Conservation (phyloP, 2,113 vertebrate species). For the Ariopsis seemanni region DNA sequence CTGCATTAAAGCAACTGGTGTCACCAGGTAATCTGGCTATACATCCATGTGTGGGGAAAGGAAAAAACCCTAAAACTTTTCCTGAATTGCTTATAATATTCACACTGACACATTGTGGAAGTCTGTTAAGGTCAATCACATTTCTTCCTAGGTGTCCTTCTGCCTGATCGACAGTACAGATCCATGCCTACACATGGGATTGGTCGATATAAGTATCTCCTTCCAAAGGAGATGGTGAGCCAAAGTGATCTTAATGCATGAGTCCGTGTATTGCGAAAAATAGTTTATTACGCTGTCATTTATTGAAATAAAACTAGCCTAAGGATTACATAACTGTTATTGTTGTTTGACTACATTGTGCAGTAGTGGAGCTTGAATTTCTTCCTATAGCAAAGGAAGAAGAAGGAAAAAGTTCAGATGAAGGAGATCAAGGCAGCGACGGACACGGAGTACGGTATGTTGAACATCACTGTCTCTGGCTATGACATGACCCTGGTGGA, state of each 20-base stretch:
- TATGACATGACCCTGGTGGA: slow-evolving; percentile 87
- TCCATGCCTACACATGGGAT: slow-evolving; percentile 82
- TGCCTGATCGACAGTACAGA: slow-evolving; percentile 73
- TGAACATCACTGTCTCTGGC: slow-evolving; percentile 84
- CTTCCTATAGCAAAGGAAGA: slow-evolving; percentile 68
- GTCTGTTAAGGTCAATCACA: background rate
- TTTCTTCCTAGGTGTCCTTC: slow-evolving; percentile 43
- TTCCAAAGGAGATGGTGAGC: slow-evolving; percentile 76
- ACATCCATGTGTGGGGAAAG: background rate
- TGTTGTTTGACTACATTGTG: background rate
- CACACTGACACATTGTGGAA: background rate
- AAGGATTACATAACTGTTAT: background rate
- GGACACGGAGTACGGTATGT: slow-evolving; percentile 73
- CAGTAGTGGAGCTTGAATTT: background rate
- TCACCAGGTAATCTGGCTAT: slow-evolving; percentile 1
- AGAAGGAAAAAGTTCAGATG: slow-evolving; percentile 72
- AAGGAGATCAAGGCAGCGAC: slow-evolving; percentile 73
- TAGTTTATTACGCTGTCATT: background rate
- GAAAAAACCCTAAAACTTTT: background rate
- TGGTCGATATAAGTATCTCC: slow-evolving; percentile 80
- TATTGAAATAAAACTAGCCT: too few relatives aligned
- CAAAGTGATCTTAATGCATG: background rate
- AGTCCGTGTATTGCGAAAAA: background rate
- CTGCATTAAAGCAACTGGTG: background rate
- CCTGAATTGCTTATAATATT: background rate